These are phyloP conservation scores for Rhabditoides inermis DNA, from an alignment of 2,888 invertebrate genomes.

Conservation along the genomic window DNA sequence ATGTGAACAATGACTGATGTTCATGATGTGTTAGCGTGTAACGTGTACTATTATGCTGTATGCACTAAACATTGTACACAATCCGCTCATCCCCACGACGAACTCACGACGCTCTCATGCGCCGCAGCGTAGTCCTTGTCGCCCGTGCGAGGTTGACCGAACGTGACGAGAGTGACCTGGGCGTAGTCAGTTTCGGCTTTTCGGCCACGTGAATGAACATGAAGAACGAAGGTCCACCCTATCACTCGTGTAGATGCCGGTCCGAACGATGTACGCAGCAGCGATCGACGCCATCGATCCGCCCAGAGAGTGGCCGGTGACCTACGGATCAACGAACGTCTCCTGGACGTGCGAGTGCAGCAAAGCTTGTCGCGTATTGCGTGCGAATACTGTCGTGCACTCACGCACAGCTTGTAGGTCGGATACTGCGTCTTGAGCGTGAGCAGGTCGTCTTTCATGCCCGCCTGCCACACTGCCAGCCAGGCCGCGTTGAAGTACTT, in stretches of 20 bases:
- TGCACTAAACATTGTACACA: no score
- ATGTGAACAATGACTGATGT: no score
- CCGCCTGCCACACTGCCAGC: conserved; percentile 30
- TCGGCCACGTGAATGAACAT: not conserved
- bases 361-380: no score
- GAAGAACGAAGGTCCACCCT: not conserved
- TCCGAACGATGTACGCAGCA: conserved; percentile 21
- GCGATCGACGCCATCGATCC: conserved; percentile 36
- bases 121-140: conserved; percentile 25
- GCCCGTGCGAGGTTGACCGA: conserved; percentile 43
- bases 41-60: no score
- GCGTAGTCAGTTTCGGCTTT: not conserved
- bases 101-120: no score
- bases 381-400: no score
- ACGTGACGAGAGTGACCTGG: conserved; percentile 28
- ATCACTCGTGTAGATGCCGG: conserved; percentile 7
- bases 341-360: not conserved
- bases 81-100: no score
- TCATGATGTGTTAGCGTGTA: no score
- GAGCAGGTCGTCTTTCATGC: conserved; percentile 32
- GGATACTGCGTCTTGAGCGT: conserved; percentile 24
- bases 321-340: conserved; percentile 5
- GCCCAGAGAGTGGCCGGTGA: conserved; percentile 35
- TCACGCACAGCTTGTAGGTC: conserved; percentile 32
- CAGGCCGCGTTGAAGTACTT: conserved; percentile 43